Evolutionary conservation across 2,113 vertebrate genomes (phyloP).

Genomic region (Sceloporus tristichus): DNA sequence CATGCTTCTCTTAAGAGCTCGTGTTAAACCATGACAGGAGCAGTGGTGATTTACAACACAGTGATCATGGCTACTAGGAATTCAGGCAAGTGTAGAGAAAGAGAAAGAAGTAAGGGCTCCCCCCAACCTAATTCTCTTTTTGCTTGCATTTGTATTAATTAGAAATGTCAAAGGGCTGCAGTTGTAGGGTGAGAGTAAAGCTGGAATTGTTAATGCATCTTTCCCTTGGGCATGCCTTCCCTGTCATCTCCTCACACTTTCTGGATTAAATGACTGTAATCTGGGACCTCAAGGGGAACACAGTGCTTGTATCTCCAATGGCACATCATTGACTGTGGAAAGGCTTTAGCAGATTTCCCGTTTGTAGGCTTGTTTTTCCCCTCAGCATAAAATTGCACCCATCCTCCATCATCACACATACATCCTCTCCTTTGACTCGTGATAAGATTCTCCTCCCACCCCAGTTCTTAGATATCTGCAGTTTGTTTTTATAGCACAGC

Average conservation of each 20-base stretch:
- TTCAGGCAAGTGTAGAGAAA: constrained; percentile 58
- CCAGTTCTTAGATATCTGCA: constrained; percentile 74
- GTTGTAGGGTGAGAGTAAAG: constrained; percentile 44
- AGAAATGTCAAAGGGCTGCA: constrained; percentile 69
- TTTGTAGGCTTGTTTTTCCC: constrained; percentile 48
- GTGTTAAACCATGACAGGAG: constrained; percentile 68
- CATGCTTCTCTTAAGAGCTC: constrained; percentile 64
- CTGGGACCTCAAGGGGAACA: constrained; percentile 36
- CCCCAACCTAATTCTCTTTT: constrained; percentile 66
- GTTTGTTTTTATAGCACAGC: constrained; percentile 85
- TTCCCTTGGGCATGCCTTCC: constrained; percentile 40
- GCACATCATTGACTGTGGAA: constrained; percentile 37
- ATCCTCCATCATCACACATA: constrained; percentile 39
- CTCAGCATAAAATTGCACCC: constrained; percentile 25
- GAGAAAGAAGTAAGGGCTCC: no score
- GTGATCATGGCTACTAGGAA: constrained; percentile 65
- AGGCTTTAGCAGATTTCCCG: constrained; percentile 55
- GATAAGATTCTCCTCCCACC: constrained; percentile 53
- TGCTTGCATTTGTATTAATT: constrained; percentile 71
- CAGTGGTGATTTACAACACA: constrained; percentile 67
- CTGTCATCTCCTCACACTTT: constrained; percentile 53
- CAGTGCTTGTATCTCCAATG: constrained; percentile 45
- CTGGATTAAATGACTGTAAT: constrained; percentile 62
- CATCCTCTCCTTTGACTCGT: constrained; percentile 70
- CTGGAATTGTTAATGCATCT: constrained; percentile 62